Evolutionary conservation across 2,113 vertebrate species (phyloP).

Genomic region (Phasianus colchicus): DNA sequence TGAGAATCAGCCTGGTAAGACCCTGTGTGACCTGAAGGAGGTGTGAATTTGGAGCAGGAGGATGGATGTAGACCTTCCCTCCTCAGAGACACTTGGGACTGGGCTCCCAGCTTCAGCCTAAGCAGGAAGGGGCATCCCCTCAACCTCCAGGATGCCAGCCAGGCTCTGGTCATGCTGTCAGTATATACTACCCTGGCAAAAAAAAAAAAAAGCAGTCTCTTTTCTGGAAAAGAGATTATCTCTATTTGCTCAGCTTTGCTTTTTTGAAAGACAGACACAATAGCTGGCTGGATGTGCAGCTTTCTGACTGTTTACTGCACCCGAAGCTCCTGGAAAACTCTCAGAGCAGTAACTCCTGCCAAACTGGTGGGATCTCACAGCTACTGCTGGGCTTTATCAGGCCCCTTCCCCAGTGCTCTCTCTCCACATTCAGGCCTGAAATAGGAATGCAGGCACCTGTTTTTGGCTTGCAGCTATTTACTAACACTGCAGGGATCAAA

Average conservation of each 20-base stretch:
- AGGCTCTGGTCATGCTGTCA: not conserved
- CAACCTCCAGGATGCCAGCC: not conserved
- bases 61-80: not conserved
- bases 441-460: not conserved
- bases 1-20: not conserved
- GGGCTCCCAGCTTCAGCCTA: not conserved
- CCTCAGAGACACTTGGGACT: not conserved
- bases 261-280: not conserved
- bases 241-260: slow-evolving; percentile 13
- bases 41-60: not conserved
- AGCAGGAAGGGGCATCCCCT: not conserved
- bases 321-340: not conserved
- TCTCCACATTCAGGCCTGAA: not conserved
- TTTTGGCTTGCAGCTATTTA: slow-evolving; percentile 49
- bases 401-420: not conserved
- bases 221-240: slow-evolving; percentile 33
- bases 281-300: not conserved
- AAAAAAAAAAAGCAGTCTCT: not conserved
- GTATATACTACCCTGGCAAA: not conserved
- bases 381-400: not conserved
- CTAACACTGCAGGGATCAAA: slow-evolving; percentile 2
- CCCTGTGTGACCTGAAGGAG: not conserved
- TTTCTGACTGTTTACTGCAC: not conserved
- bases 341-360: not conserved
- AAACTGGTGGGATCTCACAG: not conserved